Percentiles rank a stretch among this genome's conserved stretches.
Conservation (phyloP, 2,113 vertebrate species). For the Falcunculus frontatus region DNA sequence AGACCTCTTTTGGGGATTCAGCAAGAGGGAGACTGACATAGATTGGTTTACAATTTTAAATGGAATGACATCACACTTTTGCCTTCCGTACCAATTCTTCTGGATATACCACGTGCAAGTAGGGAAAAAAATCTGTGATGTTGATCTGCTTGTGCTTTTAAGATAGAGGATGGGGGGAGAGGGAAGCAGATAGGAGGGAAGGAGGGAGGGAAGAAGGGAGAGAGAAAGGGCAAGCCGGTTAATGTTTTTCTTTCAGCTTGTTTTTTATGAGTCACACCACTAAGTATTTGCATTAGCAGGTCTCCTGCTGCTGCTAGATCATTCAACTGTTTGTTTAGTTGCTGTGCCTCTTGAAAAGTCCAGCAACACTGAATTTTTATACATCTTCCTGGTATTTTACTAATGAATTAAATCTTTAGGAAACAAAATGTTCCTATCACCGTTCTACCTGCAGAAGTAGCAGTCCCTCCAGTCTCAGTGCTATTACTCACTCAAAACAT, state of each 20-base stretch:
- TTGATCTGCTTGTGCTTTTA: slow-evolving; percentile 7
- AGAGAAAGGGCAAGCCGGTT: slow-evolving; percentile 11
- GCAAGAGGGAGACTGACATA: not conserved
- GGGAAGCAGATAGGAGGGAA: not conserved
- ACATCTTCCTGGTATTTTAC: not conserved
- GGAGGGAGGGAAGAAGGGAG: not conserved
- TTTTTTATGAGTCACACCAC: slow-evolving; percentile 64
- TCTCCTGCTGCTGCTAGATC: slow-evolving; percentile 52
- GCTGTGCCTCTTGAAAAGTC: slow-evolving; percentile 10
- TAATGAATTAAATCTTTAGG: not conserved
- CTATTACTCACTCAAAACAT: not conserved
- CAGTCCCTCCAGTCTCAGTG: not conserved
- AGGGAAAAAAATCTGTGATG: not conserved
- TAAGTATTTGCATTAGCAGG: slow-evolving; percentile 62
- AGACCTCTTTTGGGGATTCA: not conserved
- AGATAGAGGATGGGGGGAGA: not conserved
- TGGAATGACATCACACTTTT: not conserved
- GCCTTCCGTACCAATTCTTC: not conserved
- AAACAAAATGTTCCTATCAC: not conserved
- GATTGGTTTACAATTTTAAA: not conserved
- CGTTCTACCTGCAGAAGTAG: not conserved
- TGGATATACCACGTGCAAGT: not conserved
- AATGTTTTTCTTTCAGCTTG: slow-evolving; percentile 59
- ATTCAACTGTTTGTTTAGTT: slow-evolving; percentile 60
- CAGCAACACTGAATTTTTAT: not conserved